phyloP scores from a whole-genome alignment of 1,140 invertebrate species.

The Phortica variegata region DNA sequence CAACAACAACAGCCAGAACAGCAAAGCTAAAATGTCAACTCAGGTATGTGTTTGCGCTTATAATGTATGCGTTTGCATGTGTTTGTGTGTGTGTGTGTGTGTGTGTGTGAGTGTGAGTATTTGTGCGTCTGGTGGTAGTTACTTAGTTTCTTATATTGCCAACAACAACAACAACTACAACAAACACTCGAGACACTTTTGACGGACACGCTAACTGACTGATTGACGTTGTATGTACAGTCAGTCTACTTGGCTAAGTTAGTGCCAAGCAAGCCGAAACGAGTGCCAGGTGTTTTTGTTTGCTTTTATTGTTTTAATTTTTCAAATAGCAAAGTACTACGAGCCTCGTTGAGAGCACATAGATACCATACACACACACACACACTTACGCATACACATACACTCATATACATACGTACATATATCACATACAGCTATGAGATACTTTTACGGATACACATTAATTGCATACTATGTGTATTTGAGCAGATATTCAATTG shows the following conservation, averaged over 20 bases:
- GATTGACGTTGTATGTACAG: too few relatives aligned
- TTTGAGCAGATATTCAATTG: too few relatives aligned
- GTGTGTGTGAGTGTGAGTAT: constrained; percentile 2
- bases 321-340: background rate
- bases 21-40: constrained; percentile 13
- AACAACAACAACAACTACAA: too few relatives aligned
- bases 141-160: too few relatives aligned
- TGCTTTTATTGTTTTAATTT: constrained; percentile 11
- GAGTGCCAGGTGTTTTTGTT: constrained; percentile 19
- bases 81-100: constrained; percentile 11
- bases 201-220: too few relatives aligned
- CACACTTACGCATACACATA: constrained; percentile 5
- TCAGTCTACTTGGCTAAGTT: too few relatives aligned
- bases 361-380: background rate
- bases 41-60: too few relatives aligned
- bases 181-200: background rate
- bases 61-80: too few relatives aligned
- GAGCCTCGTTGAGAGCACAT: background rate
- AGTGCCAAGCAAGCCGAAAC: too few relatives aligned
- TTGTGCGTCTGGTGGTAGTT: constrained; percentile 1
- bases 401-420: constrained; percentile 5
- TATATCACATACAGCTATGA: constrained; percentile 23
- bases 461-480: too few relatives aligned
- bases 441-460: constrained; percentile 5
- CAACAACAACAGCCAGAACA: constrained; percentile 17